Conservation (phyloP, 37 sponge, comb jelly and placozoan species). For the Axinella damicornis region DNA sequence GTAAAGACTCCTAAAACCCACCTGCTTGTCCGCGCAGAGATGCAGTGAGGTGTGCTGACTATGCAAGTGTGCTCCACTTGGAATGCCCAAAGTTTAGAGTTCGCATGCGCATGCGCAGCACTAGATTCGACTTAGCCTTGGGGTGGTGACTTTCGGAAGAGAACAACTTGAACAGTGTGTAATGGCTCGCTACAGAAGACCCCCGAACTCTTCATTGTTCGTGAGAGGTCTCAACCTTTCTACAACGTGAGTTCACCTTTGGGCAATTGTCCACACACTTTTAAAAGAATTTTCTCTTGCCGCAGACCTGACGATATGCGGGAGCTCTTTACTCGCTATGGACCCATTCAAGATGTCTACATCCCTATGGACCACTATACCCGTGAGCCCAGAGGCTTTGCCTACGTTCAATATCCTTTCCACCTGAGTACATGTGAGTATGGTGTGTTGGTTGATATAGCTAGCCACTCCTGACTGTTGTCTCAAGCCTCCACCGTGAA, state of each 20-base stretch:
- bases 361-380: constrained; percentile 97
- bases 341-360: constrained; percentile 94
- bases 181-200: constrained; percentile 74
- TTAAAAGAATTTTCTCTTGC: not conserved
- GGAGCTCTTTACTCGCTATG: constrained; percentile 90
- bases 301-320: constrained; percentile 89
- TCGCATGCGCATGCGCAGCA: constrained; percentile 20
- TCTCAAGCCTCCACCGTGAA: too few relatives aligned
- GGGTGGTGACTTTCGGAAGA: not conserved
- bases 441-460: too few relatives aligned
- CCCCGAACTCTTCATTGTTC: constrained; percentile 87
- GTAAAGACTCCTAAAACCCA: too few relatives aligned
- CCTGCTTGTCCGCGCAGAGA: too few relatives aligned
- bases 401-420: constrained; percentile 97
- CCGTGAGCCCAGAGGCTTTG: constrained; percentile 96
- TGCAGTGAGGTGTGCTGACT: not conserved
- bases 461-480: too few relatives aligned
- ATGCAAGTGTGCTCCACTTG: not conserved
- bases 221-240: constrained; percentile 81
- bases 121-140: not conserved
- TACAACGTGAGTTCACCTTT: constrained; percentile 62
- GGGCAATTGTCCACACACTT: too few relatives aligned
- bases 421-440: too few relatives aligned
- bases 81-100: too few relatives aligned
- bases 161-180: too few relatives aligned